Percentiles rank a stretch among this genome's conserved stretches.
Conservation (phyloP, 2,113 vertebrate genomes). For the Takifugu flavidus region DNA sequence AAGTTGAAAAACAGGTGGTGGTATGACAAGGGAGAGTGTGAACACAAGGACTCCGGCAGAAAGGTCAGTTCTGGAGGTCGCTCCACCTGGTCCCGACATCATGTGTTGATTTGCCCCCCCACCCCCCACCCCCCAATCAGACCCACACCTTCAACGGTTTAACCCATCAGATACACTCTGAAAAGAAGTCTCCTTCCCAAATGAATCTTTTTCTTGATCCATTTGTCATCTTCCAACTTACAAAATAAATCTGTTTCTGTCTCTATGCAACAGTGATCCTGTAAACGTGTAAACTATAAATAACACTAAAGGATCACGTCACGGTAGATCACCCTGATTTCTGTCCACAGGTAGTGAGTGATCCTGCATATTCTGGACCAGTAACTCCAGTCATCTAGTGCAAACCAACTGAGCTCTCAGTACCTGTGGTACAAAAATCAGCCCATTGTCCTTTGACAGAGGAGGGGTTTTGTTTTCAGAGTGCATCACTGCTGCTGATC, state of each 20-base stretch:
- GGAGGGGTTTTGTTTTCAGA: conserved; percentile 29
- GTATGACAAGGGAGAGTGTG: conserved; percentile 99
- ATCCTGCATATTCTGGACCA: too few relatives aligned
- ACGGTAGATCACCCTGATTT: too few relatives aligned
- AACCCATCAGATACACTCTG: conserved; percentile 35
- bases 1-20: conserved; percentile 99
- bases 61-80: conserved; percentile 90
- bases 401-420: too few relatives aligned
- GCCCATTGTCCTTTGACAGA: neutral
- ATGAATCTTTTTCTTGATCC: neutral
- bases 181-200: conserved; percentile 18
- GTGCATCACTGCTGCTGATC: conserved; percentile 25
- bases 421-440: neutral
- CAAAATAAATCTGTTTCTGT: neutral
- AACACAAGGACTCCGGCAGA: conserved; percentile 99
- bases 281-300: neutral
- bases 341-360: too few relatives aligned
- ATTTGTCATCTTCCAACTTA: too few relatives aligned
- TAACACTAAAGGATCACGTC: too few relatives aligned
- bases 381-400: too few relatives aligned
- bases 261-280: neutral
- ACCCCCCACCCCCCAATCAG: neutral
- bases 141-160: conserved; percentile 1
- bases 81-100: conserved; percentile 29
- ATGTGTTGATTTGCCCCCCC: conserved; percentile 55